Evolutionary conservation across 2,888 invertebrate genomes (phyloP).

Genomic region (Clostera curtula): DNA sequence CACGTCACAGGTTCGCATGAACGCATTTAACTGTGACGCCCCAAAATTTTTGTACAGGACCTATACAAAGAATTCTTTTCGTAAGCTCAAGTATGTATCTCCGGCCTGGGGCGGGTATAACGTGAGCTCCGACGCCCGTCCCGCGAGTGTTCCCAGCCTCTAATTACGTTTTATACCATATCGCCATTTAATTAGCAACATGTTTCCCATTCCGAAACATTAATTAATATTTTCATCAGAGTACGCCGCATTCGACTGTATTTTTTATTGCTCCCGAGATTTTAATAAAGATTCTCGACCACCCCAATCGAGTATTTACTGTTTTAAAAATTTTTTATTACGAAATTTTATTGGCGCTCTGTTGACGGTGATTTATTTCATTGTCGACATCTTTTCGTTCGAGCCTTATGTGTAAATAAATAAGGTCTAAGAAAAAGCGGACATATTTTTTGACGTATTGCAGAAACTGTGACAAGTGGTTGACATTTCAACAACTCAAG

Average conservation of each 20-base stretch:
- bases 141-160: slow-evolving; percentile 67
- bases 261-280: slow-evolving; percentile 71
- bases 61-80: too few species aligned
- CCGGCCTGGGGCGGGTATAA: slow-evolving; percentile 13
- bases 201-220: slow-evolving; percentile 72
- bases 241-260: slow-evolving; percentile 70
- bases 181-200: slow-evolving; percentile 74
- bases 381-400: slow-evolving; percentile 44
- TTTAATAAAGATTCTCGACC: slow-evolving; percentile 73
- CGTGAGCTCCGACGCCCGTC: slow-evolving; percentile 35
- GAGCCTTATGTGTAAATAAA: slow-evolving; percentile 34
- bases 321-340: slow-evolving; percentile 59
- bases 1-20: too few species aligned
- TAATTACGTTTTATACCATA: slow-evolving; percentile 73
- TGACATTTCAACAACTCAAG: slow-evolving; percentile 29
- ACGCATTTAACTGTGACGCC: too few species aligned
- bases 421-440: slow-evolving; percentile 25
- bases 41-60: too few species aligned
- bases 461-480: slow-evolving; percentile 26
- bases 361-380: slow-evolving; percentile 43
- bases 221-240: slow-evolving; percentile 74
- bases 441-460: slow-evolving; percentile 24
- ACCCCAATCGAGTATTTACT: slow-evolving; percentile 62
- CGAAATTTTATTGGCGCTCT: slow-evolving; percentile 49
- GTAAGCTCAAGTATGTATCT: too few species aligned